Conservation (phyloP, 2,113 vertebrate species). For the Notechis scutatus region DNA sequence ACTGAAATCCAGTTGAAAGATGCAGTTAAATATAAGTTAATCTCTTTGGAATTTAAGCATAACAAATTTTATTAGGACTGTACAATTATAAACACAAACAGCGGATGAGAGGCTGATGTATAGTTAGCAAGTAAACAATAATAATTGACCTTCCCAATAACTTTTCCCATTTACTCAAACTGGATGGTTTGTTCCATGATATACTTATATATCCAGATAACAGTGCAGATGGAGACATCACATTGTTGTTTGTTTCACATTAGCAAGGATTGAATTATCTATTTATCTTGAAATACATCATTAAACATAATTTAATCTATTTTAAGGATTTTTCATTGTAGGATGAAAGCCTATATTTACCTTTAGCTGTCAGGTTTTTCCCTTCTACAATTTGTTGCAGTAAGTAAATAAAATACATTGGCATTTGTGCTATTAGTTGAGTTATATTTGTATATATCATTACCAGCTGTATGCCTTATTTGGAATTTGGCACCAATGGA, state of each 20-base stretch:
- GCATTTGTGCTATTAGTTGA: not conserved
- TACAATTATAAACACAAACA: not conserved
- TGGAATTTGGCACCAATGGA: not conserved
- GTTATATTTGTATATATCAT: not conserved
- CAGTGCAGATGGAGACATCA: not conserved
- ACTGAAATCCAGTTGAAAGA: not conserved
- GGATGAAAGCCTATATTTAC: not conserved
- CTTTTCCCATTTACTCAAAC: not conserved
- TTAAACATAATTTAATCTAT: not conserved
- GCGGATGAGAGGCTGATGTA: not conserved
- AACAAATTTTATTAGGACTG: not conserved
- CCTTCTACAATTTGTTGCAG: not conserved
- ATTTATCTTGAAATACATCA: not conserved
- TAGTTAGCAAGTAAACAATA: not conserved
- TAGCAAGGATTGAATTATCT: not conserved
- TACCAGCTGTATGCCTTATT: not conserved
- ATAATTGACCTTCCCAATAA: not conserved
- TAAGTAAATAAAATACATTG: not conserved
- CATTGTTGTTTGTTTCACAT: not conserved
- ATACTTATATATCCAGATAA: not conserved
- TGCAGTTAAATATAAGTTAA: not conserved
- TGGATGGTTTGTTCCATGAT: not conserved
- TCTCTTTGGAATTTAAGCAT: not conserved
- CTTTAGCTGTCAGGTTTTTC: not conserved
- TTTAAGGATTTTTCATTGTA: not conserved